These are phyloP conservation scores for Dusona sp. DNA, from an alignment of 2,888 invertebrate genomes.

Conservation along the genomic window DNA sequence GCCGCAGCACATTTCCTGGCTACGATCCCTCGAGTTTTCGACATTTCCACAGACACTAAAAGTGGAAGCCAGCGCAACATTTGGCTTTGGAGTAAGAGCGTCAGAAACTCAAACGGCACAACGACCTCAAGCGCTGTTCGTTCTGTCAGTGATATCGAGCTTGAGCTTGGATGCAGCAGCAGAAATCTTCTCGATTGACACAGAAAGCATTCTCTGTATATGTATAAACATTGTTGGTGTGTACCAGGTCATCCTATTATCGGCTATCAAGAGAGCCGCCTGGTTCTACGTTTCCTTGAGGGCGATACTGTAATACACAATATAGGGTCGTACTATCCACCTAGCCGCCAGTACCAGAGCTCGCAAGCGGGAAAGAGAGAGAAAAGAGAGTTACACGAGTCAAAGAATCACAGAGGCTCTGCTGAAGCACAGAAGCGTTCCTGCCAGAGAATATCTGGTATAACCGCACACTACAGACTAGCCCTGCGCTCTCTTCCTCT, in stretches of 20 bases:
- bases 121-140: conserved; percentile 40
- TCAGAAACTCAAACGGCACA: conserved; percentile 16
- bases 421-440: conserved; percentile 40
- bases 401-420: conserved; percentile 48
- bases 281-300: conserved; percentile 41
- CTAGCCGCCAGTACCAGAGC: conserved; percentile 45
- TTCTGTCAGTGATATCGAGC: conserved; percentile 10
- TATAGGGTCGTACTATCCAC: conserved; percentile 44
- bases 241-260: conserved; percentile 54
- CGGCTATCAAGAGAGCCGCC: conserved; percentile 60
- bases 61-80: background rate
- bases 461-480: conserved; percentile 38
- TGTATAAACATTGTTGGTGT: conserved; percentile 3
- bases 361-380: conserved; percentile 1
- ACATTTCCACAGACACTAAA: background rate
- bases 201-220: background rate
- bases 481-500: conserved; percentile 18
- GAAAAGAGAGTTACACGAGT: conserved; percentile 35
- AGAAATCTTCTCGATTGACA: conserved; percentile 25
- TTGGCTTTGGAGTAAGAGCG: conserved; percentile 1
- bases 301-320: conserved; percentile 51
- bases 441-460: conserved; percentile 57
- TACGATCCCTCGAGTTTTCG: background rate
- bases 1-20: background rate
- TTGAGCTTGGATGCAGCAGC: conserved; percentile 17